Evolutionary conservation across 2,113 vertebrate genomes (phyloP), one percentile per base, ranked within the genome.

Genomic region (Syrmaticus mikado): DNA sequence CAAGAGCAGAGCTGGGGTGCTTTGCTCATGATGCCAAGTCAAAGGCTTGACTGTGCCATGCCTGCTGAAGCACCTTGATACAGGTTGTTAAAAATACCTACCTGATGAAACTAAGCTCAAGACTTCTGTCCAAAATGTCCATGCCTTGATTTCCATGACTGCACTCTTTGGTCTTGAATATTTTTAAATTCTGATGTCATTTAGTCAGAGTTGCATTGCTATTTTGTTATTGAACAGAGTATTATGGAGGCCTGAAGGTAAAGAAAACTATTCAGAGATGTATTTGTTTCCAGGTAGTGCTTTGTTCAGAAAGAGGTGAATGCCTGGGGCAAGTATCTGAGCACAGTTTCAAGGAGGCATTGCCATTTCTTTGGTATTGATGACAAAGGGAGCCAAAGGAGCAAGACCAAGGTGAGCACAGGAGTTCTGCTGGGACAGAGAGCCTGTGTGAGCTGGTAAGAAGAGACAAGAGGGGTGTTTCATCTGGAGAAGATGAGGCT

Each of bases 331-430:
- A 79, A 75, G 22, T 15, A 64, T 22, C 13, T 4, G 4, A 61
- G 15, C 0, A 2, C 12, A 4, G 19, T 75, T 64, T 1, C 1
- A 41, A 32, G n/a, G 32, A 86, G 20, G 20, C 6, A 6, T 36
- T 3, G 1, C 27, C 45, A 32, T 86, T 85, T n/a, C 11, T 81
- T 89, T 45, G 66, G 24, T 82, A 32, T 62, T 55, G 27, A 10
- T 50, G 62, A 36, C 5, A 77, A n/a, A 60, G 46, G 67, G 12
- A 68, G 13, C 5, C 17, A 40, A 61, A 81, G 13, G 17, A 3
- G 5, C 40, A 92, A 74, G 65, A 43, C 4, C 4, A 43, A 40
- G 9, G 53, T 52, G 22, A 46, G 28, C 64, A 38, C 9, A 20
- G 19, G 36, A 13, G 9, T 13, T 76, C 19, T 80, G 28, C 43